Conservation (phyloP, 2,888 invertebrate species). For the Tachina grossa region DNA sequence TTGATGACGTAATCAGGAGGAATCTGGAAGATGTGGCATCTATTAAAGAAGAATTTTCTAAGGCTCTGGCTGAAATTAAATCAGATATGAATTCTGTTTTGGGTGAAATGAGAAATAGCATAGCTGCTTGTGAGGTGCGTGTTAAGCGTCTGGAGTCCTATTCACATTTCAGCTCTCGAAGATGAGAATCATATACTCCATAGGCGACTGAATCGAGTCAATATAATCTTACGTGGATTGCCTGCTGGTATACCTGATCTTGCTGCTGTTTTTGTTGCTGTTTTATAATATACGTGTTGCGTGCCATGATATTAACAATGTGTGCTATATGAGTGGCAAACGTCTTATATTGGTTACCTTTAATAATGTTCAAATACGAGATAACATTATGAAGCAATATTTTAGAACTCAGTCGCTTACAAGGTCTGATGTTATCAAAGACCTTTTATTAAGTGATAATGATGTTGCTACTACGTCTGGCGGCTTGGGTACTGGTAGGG, state of each 20-base stretch:
- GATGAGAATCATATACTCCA: not conserved
- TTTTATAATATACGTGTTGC: slow-evolving; percentile 1
- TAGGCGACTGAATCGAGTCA: not conserved
- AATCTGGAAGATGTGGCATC: not conserved
- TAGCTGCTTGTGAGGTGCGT: not conserved
- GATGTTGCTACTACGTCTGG: not conserved
- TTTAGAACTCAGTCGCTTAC: not conserved
- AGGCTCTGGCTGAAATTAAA: not conserved
- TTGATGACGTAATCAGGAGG: not conserved
- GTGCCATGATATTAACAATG: not conserved
- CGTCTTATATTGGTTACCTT: not conserved
- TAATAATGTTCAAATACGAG: not conserved
- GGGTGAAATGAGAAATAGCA: not conserved
- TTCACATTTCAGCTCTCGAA: not conserved
- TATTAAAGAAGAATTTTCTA: not conserved
- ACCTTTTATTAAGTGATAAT: not conserved
- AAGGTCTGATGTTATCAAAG: not conserved
- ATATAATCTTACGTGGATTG: not conserved
- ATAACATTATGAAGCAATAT: slow-evolving; percentile 5
- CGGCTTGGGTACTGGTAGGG: too few species aligned
- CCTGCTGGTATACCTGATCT: not conserved
- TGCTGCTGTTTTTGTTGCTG: not conserved
- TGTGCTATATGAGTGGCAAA: not conserved
- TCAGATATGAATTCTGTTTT: not conserved
- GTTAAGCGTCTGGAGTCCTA: not conserved